Base-by-base conservation (phyloP, 2,888 invertebrate genomes). In the Cheilosia grossa region DNA sequence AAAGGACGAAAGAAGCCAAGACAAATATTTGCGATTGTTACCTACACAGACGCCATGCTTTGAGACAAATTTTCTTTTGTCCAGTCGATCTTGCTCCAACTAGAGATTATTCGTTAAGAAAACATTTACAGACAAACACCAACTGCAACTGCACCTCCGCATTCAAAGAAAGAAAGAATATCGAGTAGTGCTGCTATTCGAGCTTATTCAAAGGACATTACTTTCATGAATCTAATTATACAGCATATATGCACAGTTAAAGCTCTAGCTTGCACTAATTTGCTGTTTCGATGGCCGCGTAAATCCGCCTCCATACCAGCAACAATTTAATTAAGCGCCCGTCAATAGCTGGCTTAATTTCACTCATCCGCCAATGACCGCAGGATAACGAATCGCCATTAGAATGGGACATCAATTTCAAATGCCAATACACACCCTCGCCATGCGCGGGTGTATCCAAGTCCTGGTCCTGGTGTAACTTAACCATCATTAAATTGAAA, bases 401-500 rank as follows among this genome's bases (percentile, higher is more conserved):
- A 49, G 63, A 79, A 24, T 47, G 30, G 40, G 19, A 17, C 30
- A 64, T 63, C 64, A 61, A 78, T 66, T 75, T 37, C 9, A 27
- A 58, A 59, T 70, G 64, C 33, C 58, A 37, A 56, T 72, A 24
- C 53, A 58, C 67, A 63, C 53, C 58, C 49, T 44, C 42, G 6
- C n/a, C 21, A 54, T 24, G 27, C 30, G 13, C 24, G 67, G 9
- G 2, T 9, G 30, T 40, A 15, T 37, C 27, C 27, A 0, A 6
- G 27, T 30, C 27, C 30, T 30, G 49, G 17, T 42, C 7, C n/a
- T 37, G 10, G 64, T 64, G 69, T 51, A 78, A 53, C 73, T 58
- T 51, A 73, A 58, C 73, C 58, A 66, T 66, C 70, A 66, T 73
- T 63, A 63, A 73, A 82, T 78, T 82, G 82, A 78, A 82, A 78